Percentiles rank a stretch among this genome's conserved stretches.
phyloP scores from a whole-genome alignment of 1,140 invertebrate species.

The Charaxes varanes region DNA sequence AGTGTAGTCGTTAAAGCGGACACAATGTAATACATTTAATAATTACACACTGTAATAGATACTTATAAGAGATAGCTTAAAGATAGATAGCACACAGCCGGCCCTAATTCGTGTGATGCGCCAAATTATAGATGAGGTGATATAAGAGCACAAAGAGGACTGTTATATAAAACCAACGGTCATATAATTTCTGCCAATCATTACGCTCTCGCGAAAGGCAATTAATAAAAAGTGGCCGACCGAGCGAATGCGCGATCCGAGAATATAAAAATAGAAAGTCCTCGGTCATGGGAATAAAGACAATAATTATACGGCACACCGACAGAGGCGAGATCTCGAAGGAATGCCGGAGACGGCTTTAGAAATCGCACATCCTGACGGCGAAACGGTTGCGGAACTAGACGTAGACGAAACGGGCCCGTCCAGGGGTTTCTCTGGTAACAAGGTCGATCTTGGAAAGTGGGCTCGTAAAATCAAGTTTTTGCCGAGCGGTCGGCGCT shows the following conservation, averaged over 20 bases:
- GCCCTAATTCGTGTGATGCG: constrained; percentile 5
- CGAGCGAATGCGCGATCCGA: constrained; percentile 17
- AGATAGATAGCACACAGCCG: too few species aligned
- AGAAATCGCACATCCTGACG: constrained; percentile 21
- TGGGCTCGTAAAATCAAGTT: constrained; percentile 47
- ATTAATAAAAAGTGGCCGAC: constrained; percentile 32
- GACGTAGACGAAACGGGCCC: constrained; percentile 30
- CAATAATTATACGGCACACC: constrained; percentile 19
- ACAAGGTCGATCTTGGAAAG: constrained; percentile 61
- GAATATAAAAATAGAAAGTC: constrained; percentile 55
- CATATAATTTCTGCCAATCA: constrained; percentile 32
- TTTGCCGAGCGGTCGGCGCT: constrained; percentile 53
- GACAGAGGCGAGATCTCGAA: constrained; percentile 1
- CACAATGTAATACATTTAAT: too few species aligned
- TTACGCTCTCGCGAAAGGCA: constrained; percentile 33
- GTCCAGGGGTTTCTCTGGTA: constrained; percentile 51
- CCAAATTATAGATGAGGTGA: constrained; percentile 8
- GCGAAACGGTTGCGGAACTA: constrained; percentile 6
- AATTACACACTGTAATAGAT: too few species aligned
- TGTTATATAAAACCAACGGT: constrained; percentile 24
- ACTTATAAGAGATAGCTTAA: too few species aligned
- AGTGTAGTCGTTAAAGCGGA: too few species aligned
- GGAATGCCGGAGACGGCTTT: constrained; percentile 16
- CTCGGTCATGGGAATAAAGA: constrained; percentile 17
- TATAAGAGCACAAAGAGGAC: constrained; percentile 13